Base-by-base conservation (phyloP, 2,113 vertebrate species). In the Macrotus californicus region DNA sequence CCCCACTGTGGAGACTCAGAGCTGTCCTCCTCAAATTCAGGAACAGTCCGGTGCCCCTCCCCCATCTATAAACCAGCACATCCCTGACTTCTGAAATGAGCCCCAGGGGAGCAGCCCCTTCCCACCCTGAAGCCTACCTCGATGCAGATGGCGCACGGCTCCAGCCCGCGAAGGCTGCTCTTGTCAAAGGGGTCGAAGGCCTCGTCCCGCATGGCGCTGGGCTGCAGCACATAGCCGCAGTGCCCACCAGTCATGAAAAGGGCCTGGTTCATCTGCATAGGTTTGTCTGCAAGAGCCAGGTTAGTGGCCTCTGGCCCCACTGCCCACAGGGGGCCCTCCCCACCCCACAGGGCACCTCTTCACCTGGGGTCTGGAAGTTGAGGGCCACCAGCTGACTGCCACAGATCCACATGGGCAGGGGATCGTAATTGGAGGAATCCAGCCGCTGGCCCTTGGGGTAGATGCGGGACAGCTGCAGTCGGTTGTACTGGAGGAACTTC, bases 241-340 rank as follows among this genome's bases (percentile, higher is more conserved):
- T 98, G 98, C 16, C 99, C 99, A 0, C 99, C 99, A 39, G 99
- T 98, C 99, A 99, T 98, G 98, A 99, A 99, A 88, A 99, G 98
- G 43, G 99, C 99, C 98, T 99, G 99, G 98, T 99, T 99, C 99
- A 99, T 99, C 98, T 99, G 99, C 99, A 99, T 99, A 92, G 99
- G 99, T 96, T 99, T 99, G 96, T 99, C 99, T 99, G 98, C 22
- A 97, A 98, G 31, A 87, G 59, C 79, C 22, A 70, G 83, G 26
- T 52, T 29, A 84, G 4, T 15, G 21, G 50, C 19, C 72, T 87
- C 64, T 56, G 48, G 82, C 16, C 48, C 59, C 12, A 1, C 52
- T 15, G 56, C 43, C 29, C 6, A 0, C 2, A 7, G 1, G 36
- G 3, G 0, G 46, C 36, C 84, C 12, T 1, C 21, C 15, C 67